These are phyloP conservation scores for Monopterus albus DNA, from an alignment of 2,113 vertebrate genomes.

Conservation along the genomic window DNA sequence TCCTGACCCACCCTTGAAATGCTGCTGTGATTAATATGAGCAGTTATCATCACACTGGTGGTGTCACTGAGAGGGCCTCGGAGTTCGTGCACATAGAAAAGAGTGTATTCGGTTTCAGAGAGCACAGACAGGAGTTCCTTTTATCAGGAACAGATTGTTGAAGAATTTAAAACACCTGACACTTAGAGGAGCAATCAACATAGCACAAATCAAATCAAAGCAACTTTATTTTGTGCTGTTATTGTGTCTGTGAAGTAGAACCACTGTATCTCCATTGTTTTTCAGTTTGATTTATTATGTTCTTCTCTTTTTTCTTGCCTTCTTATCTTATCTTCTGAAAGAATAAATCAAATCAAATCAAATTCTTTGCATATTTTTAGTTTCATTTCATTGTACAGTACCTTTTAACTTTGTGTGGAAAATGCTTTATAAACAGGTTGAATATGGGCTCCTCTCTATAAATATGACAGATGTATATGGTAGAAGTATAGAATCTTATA, in stretches of 20 bases:
- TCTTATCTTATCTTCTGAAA: too few relatives aligned
- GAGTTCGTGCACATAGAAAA: not conserved
- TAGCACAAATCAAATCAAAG: conserved; percentile 7
- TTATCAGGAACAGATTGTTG: not conserved
- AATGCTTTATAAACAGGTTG: too few relatives aligned
- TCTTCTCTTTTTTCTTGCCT: too few relatives aligned
- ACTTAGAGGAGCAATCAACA: not conserved
- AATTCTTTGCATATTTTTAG: too few relatives aligned
- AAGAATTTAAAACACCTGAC: conserved; percentile 7
- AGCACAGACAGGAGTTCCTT: conserved; percentile 3
- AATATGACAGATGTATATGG: too few relatives aligned
- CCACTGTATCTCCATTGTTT: too few relatives aligned
- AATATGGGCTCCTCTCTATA: too few relatives aligned
- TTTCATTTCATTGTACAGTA: too few relatives aligned
- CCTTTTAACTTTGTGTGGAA: too few relatives aligned
- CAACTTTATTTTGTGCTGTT: not conserved
- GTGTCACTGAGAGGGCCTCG: conserved; percentile 7
- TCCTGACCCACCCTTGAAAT: conserved; percentile 2
- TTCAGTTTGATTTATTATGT: too few relatives aligned
- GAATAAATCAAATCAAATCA: too few relatives aligned
- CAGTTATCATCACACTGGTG: not conserved
- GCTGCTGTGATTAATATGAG: conserved; percentile 36
- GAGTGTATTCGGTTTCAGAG: not conserved
- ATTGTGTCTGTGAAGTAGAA: not conserved
- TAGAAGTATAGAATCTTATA: too few relatives aligned